Conservation (phyloP, 2,888 invertebrate species). For the Prenolepis imparis region DNA sequence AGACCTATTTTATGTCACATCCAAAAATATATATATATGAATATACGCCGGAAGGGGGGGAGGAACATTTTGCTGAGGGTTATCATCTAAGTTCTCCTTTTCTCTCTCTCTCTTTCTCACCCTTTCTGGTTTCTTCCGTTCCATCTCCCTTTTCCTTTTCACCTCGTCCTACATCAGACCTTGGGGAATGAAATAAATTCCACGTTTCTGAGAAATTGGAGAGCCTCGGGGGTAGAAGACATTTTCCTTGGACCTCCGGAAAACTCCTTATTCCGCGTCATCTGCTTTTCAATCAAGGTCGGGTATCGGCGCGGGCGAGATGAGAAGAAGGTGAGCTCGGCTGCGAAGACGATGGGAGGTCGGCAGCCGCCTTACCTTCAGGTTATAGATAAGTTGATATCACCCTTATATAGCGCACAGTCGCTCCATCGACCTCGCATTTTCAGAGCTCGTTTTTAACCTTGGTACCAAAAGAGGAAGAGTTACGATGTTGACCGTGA, state of each 20-base stretch:
- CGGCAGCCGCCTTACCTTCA: conserved; percentile 65
- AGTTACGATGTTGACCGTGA: conserved; percentile 55
- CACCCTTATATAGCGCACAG: conserved; percentile 56
- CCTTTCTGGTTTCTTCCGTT: conserved; percentile 20
- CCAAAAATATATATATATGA: conserved; percentile 37
- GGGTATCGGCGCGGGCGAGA: conserved; percentile 73
- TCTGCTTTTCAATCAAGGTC: conserved; percentile 81
- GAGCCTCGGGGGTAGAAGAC: conserved; percentile 76
- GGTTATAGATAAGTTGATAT: conserved; percentile 74
- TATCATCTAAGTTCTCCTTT: conserved; percentile 57
- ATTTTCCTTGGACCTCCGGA: conserved; percentile 76
- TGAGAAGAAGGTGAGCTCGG: conserved; percentile 70
- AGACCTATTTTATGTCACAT: conserved; percentile 48
- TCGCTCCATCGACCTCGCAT: conserved; percentile 67
- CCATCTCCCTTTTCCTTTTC: conserved; percentile 59
- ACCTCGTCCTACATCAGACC: conserved; percentile 63
- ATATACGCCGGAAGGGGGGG: conserved; percentile 27
- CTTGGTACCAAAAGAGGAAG: conserved; percentile 38
- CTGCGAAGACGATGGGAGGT: conserved; percentile 60
- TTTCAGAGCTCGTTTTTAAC: conserved; percentile 63
- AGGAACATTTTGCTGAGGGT: conserved; percentile 58
- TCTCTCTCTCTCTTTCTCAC: background rate
- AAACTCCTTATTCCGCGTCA: conserved; percentile 80
- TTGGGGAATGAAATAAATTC: conserved; percentile 80
- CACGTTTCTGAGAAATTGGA: conserved; percentile 79